These are phyloP conservation scores for Deilephila elpenor DNA, from an alignment of 2,888 invertebrate genomes.

Conservation along the genomic window DNA sequence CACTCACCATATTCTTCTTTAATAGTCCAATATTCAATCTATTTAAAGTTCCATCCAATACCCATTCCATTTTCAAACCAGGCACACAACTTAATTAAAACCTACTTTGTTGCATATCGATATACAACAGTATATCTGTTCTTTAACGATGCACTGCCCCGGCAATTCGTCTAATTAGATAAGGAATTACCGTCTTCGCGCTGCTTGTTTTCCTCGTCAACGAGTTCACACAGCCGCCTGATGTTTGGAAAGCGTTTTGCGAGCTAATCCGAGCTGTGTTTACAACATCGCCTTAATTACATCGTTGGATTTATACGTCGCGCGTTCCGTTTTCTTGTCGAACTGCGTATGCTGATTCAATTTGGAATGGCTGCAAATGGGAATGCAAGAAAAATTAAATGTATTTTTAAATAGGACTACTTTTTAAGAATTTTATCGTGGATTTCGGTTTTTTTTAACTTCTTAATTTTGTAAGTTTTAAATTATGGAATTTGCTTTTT, in stretches of 20 bases:
- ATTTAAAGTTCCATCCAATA: too few species aligned
- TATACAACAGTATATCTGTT: conserved; percentile 45
- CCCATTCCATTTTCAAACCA: too few species aligned
- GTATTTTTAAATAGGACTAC: too few species aligned
- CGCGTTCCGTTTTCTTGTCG: not conserved
- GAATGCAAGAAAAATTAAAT: too few species aligned
- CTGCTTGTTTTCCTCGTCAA: conserved; percentile 69
- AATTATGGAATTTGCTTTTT: too few species aligned
- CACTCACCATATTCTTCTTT: too few species aligned
- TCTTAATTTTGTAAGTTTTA: too few species aligned
- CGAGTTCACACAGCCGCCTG: conserved; percentile 56
- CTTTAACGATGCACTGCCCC: conserved; percentile 55
- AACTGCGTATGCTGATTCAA: not conserved
- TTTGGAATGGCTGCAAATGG: too few species aligned
- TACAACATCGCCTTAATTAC: conserved; percentile 54
- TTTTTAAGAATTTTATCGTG: too few species aligned
- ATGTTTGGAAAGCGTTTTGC: conserved; percentile 63
- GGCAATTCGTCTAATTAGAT: conserved; percentile 71
- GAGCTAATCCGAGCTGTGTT: conserved; percentile 57
- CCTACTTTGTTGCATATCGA: not conserved
- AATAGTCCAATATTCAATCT: too few species aligned
- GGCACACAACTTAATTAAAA: too few species aligned
- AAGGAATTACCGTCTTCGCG: conserved; percentile 77
- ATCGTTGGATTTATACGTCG: conserved; percentile 18
- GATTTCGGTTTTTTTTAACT: too few species aligned